A percentile compares a stretch with the other conserved stretches of the same genome.
Conservation (phyloP, 2,797 vertebrate genomes). For the Ceryle rudis region DNA sequence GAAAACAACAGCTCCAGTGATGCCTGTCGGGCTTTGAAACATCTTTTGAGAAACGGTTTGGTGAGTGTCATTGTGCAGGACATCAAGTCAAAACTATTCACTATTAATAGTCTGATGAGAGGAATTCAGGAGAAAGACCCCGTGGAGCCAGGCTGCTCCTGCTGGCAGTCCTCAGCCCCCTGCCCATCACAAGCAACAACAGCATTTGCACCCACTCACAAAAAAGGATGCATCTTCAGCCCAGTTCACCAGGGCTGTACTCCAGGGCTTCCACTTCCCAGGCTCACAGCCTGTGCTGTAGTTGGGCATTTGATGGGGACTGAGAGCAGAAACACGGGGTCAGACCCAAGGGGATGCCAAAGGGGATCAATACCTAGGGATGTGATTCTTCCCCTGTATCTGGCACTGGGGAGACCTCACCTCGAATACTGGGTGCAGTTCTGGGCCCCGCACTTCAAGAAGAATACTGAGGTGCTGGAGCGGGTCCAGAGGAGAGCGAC, state of each 20-base stretch:
- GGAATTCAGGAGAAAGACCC: background rate
- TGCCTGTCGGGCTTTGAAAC: slow-evolving; percentile 27
- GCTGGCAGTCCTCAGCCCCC: background rate
- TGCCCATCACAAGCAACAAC: background rate
- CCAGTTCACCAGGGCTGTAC: fast-evolving
- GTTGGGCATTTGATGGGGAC: background rate
- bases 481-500: too few species aligned
- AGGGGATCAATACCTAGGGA: background rate
- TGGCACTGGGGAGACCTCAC: too few species aligned
- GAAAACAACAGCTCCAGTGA: slow-evolving; percentile 45
- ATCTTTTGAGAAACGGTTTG: slow-evolving; percentile 15
- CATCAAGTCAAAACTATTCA: background rate
- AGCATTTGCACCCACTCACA: background rate
- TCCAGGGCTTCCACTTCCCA: fast-evolving
- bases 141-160: background rate
- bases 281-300: background rate
- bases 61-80: background rate
- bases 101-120: background rate
- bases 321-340: background rate
- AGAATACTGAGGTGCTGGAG: too few species aligned
- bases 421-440: too few species aligned
- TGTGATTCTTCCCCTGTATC: too few species aligned
- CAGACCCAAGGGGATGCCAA: background rate
- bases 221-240: background rate
- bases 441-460: too few species aligned